Evolutionary conservation across 2,888 invertebrate species (phyloP).

Genomic region (Ophion costatus): DNA sequence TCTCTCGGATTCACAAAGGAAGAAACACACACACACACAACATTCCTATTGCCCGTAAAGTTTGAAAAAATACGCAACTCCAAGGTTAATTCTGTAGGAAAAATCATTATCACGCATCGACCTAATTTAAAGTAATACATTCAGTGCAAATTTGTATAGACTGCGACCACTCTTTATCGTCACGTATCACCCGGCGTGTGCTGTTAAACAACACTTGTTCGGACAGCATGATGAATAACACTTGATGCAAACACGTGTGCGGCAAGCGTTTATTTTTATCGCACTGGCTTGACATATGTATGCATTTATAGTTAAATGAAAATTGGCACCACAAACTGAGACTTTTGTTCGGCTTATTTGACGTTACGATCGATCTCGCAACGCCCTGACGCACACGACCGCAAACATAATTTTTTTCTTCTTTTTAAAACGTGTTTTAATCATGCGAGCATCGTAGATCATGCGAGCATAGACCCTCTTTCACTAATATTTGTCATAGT

Average conservation of each 20-base stretch:
- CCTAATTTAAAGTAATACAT: too few relatives aligned
- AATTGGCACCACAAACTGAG: background rate
- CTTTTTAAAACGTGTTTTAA: slow-evolving; percentile 6
- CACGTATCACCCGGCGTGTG: background rate
- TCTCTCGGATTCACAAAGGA: too few relatives aligned
- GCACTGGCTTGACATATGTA: background rate
- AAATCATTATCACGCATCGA: too few relatives aligned
- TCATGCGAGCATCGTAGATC: slow-evolving; percentile 6
- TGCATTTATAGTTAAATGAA: slow-evolving; percentile 15
- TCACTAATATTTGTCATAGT: background rate
- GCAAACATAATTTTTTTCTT: slow-evolving; percentile 25
- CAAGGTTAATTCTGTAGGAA: too few relatives aligned
- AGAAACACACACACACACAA: too few relatives aligned
- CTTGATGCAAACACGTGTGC: slow-evolving; percentile 3
- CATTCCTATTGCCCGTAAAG: too few relatives aligned
- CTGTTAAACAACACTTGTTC: background rate
- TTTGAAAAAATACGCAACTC: too few relatives aligned
- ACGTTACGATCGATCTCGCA: slow-evolving; percentile 16
- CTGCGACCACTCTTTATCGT: background rate
- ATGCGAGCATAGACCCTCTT: background rate
- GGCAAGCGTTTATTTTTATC: slow-evolving; percentile 9
- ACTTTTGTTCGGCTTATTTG: slow-evolving; percentile 22
- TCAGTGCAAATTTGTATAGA: background rate
- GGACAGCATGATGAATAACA: slow-evolving; percentile 2
- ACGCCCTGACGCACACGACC: background rate